Evolutionary conservation across 92 coral and sea anemone genomes (phyloP), one percentile per base, ranked within the genome.

Genomic region (Meandrina meandrites): DNA sequence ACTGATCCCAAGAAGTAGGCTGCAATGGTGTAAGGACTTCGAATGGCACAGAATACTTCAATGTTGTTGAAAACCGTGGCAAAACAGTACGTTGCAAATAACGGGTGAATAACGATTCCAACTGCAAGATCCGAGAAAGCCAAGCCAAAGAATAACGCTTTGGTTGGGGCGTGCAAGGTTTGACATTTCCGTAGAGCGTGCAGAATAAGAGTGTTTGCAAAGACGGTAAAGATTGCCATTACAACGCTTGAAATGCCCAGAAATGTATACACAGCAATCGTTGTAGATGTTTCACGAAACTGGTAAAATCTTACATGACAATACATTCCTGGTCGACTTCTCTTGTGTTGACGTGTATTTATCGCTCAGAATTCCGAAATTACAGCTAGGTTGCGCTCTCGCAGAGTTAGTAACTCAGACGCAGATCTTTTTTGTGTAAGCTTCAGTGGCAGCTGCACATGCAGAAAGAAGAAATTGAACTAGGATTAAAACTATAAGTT

Each of bases 121-220:
- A 84, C 53, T 1, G 68, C 67, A 28, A 84, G 71, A 73, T 84
- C 80, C 21, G 87, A 84, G 30, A 84, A 56, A 31, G 79, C 87
- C 34, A 84, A 24, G 31, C 87, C 53, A 37, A 47, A 73, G 6
- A 72, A 73, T 36, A 72, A 40, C 31, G 80, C 87, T 75, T 51
- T 84, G 70, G 70, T 62, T 22, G 87, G 68, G 4, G 32, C 2
- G 4, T 73, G 80, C 34, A 84, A 11, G 0, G 87, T 50, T 13
- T 56, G 79, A 51, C 37, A 62, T 73, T 75, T 53, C n/a, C 53
- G 70, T 7, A 84, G 71, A 24, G 80, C 80, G 80, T 73, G 64
- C 37, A 84, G 24, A 5, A 84, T 58, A 19, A 84, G 87, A 10
- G 19, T 50, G 87, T 84, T 84, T 17, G 71, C 87, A 54, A 73